These are phyloP conservation scores for Vanessa atalanta DNA, from an alignment of 1,140 invertebrate species.

Conservation along the genomic window DNA sequence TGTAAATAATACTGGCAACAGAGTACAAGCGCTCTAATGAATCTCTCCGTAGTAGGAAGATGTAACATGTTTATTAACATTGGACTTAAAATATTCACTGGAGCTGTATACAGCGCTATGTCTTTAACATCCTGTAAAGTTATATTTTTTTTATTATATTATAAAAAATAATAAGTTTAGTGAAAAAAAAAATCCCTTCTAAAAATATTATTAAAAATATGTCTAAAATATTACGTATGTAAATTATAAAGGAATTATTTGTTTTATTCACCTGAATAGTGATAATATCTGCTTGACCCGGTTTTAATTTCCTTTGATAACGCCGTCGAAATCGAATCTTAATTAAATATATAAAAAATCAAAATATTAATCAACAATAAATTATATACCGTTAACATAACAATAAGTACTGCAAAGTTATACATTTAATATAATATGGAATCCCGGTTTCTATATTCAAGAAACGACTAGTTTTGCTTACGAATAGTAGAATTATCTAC, in stretches of 20 bases:
- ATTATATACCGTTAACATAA: not conserved
- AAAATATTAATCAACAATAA: conserved; percentile 15
- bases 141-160: not conserved
- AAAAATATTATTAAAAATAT: no score
- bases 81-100: conserved; percentile 77
- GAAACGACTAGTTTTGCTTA: no score
- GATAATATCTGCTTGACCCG: conserved; percentile 80
- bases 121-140: conserved; percentile 82
- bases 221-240: not conserved
- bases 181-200: no score
- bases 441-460: no score
- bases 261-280: conserved; percentile 78
- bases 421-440: no score
- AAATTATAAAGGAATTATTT: not conserved
- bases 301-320: conserved; percentile 81
- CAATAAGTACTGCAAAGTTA: no score
- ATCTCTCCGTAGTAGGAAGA: conserved; percentile 81
- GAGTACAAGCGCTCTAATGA: conserved; percentile 83
- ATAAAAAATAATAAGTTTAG: no score
- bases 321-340: conserved; percentile 82
- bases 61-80: conserved; percentile 83
- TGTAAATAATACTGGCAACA: conserved; percentile 84
- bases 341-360: conserved; percentile 14
- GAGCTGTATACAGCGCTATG: conserved; percentile 82
- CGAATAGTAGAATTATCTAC: no score